A percentile compares a stretch with the other conserved stretches of the same genome.
Evolutionary conservation across 1,140 invertebrate genomes (phyloP).

Genomic region (Danaus plexippus): DNA sequence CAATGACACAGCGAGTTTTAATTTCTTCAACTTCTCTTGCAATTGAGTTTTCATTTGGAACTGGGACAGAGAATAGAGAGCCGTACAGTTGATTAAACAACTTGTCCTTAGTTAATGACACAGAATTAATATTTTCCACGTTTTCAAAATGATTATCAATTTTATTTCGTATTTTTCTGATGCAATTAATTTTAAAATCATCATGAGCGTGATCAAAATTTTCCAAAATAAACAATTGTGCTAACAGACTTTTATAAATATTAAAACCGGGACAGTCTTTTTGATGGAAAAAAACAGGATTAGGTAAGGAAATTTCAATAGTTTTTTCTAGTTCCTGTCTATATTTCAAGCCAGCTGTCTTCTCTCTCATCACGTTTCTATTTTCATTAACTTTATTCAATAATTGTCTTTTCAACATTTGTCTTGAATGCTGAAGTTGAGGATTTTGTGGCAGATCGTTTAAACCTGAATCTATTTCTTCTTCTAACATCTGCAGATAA

Average conservation of each 20-base stretch:
- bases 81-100: conserved; percentile 37
- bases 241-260: conserved; percentile 38
- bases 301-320: conserved; percentile 32
- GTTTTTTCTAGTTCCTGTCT: conserved; percentile 33
- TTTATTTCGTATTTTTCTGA: conserved; percentile 27
- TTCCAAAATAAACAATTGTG: conserved; percentile 36
- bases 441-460: conserved; percentile 19
- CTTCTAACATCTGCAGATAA: conserved; percentile 25
- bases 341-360: conserved; percentile 26
- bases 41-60: conserved; percentile 31
- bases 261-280: conserved; percentile 34
- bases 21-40: conserved; percentile 35
- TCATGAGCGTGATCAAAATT: conserved; percentile 38
- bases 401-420: conserved; percentile 15
- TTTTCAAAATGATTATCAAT: conserved; percentile 28
- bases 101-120: conserved; percentile 28
- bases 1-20: conserved; percentile 40
- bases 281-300: conserved; percentile 18
- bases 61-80: conserved; percentile 28
- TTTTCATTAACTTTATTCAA: conserved; percentile 25
- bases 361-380: conserved; percentile 23
- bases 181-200: conserved; percentile 31
- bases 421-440: conserved; percentile 9
- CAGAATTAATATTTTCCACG: conserved; percentile 26
- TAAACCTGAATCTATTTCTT: conserved; percentile 31